Evolutionary conservation across 1,140 invertebrate genomes (phyloP).

Genomic region (Penaeus chinensis): DNA sequence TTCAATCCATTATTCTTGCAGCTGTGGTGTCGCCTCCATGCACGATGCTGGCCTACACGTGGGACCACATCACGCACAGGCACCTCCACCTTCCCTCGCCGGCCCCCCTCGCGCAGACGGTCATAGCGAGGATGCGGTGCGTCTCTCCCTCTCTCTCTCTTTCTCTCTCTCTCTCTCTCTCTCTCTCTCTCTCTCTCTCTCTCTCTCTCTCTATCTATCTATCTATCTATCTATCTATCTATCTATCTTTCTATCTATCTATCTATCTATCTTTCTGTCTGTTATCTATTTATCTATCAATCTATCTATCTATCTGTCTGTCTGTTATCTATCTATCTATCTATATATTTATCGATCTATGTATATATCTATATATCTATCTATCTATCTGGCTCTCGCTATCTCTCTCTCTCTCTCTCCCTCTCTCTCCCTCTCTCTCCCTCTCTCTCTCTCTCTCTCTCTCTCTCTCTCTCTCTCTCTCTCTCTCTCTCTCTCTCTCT

Average conservation of each 20-base stretch:
- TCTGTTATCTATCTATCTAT: no score
- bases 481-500: background rate
- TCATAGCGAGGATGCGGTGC: conserved; percentile 54
- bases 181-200: background rate
- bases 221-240: no score
- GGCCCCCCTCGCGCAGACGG: conserved; percentile 51
- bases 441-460: background rate
- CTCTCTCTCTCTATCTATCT: no score
- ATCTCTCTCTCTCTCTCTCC: no score
- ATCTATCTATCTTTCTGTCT: no score
- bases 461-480: conserved; percentile 22
- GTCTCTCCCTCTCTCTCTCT: background rate
- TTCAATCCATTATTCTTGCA: background rate
- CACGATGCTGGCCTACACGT: conserved; percentile 42
- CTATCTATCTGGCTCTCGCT: no score
- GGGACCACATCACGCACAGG: conserved; percentile 38
- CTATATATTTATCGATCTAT: no score
- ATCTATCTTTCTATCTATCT: no score
- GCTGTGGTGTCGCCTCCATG: conserved; percentile 37
- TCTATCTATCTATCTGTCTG: no score
- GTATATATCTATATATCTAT: no score
- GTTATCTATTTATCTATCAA: no score
- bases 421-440: no score
- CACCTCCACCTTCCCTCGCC: conserved; percentile 51
- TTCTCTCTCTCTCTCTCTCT: conserved; percentile 15